phyloP scores from a whole-genome alignment of 2,113 vertebrate species.

The Garra rufa region DNA sequence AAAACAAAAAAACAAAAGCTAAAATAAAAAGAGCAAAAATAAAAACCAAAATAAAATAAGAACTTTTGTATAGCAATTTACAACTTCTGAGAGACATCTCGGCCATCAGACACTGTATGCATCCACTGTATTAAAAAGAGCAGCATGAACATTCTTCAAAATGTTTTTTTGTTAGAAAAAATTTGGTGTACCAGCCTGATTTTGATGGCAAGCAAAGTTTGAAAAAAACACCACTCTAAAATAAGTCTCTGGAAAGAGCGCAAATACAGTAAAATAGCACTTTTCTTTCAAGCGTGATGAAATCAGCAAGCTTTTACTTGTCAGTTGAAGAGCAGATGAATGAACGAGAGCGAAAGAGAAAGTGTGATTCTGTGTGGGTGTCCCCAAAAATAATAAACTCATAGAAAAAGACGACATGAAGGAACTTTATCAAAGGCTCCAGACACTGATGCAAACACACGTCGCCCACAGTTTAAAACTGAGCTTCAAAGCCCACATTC shows the following conservation, averaged over 20 bases:
- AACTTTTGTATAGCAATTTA: too few species aligned
- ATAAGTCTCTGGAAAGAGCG: not conserved
- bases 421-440: not conserved
- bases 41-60: too few species aligned
- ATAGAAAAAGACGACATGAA: constrained; percentile 2
- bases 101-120: not conserved
- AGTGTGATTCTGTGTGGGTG: not conserved
- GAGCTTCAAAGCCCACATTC: constrained; percentile 4
- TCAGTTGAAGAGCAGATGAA: not conserved
- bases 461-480: not conserved
- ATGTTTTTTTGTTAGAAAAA: not conserved
- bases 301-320: too few species aligned
- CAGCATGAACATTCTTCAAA: not conserved
- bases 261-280: not conserved
- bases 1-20: too few species aligned
- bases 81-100: too few species aligned
- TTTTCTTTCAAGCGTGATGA: not conserved
- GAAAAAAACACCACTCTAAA: not conserved
- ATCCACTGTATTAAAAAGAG: not conserved
- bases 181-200: not conserved
- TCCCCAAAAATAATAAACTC: constrained; percentile 18
- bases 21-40: too few species aligned
- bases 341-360: not conserved
- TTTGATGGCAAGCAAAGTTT: not conserved
- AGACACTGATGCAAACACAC: not conserved